Conservation (phyloP, 2,888 invertebrate genomes). For the Cheilosia scutellata region DNA sequence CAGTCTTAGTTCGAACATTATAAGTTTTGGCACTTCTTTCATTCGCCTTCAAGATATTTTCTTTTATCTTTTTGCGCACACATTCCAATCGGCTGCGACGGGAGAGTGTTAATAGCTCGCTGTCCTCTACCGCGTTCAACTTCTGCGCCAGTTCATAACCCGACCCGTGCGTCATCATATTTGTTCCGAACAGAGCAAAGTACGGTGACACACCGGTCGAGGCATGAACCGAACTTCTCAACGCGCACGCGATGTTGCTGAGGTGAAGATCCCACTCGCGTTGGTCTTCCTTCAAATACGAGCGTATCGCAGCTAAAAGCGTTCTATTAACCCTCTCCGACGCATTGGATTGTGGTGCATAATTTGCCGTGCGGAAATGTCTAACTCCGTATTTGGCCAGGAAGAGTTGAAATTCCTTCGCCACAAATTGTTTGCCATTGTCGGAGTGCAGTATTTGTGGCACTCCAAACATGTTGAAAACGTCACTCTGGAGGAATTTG, state of each 20-base stretch:
- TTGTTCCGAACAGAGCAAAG: conserved; percentile 39
- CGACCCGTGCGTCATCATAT: conserved; percentile 46
- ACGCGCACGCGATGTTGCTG: conserved; percentile 50
- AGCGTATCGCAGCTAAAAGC: conserved; percentile 78
- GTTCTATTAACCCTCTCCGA: conserved; percentile 79
- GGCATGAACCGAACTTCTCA: conserved; percentile 43
- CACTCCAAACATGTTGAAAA: conserved; percentile 27
- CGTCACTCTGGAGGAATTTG: neutral
- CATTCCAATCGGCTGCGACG: neutral
- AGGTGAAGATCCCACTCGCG: conserved; percentile 64
- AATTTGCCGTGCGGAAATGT: conserved; percentile 58
- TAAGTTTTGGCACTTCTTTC: conserved; percentile 28
- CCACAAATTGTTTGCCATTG: conserved; percentile 77
- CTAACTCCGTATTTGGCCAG: conserved; percentile 1
- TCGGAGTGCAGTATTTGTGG: conserved; percentile 64
- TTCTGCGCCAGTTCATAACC: neutral
- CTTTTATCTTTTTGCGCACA: neutral
- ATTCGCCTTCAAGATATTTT: conserved; percentile 30
- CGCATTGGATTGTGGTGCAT: conserved; percentile 76
- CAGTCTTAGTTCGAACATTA: neutral
- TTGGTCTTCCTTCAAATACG: conserved; percentile 64
- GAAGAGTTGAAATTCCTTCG: conserved; percentile 62
- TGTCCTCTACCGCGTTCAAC: neutral
- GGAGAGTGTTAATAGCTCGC: conserved; percentile 10
- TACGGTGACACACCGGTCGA: conserved; percentile 55